Percentiles rank a stretch among this genome's conserved stretches.
phyloP scores from a whole-genome alignment of 2,797 vertebrate species.

The Cryptoblepharus egeriae region DNA sequence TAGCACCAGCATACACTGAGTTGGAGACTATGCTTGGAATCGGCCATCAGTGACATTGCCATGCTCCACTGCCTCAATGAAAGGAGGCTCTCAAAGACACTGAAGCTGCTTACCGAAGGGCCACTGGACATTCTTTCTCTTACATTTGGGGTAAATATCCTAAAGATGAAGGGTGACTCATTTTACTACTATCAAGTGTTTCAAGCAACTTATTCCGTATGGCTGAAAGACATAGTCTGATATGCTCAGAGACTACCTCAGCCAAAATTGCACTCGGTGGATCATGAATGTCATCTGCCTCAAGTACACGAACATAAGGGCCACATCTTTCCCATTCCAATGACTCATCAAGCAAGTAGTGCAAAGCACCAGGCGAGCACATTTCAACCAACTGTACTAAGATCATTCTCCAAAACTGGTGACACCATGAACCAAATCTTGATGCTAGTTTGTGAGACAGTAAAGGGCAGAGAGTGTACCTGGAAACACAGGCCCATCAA shows the following conservation, averaged over 20 bases:
- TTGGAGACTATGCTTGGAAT: too few species aligned
- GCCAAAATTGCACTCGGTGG: neutral
- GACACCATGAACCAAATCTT: neutral
- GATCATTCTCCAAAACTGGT: too few species aligned
- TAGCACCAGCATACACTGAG: too few species aligned
- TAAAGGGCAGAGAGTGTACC: neutral
- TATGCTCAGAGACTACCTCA: neutral
- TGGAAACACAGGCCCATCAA: neutral
- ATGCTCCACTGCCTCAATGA: conserved; percentile 32
- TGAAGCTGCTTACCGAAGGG: conserved; percentile 51
- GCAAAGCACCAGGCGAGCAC: neutral
- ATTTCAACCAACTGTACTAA: neutral
- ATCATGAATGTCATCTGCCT: conserved; percentile 30
- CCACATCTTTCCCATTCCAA: neutral
- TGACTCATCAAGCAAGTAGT: neutral
- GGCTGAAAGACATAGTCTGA: conserved; percentile 30
- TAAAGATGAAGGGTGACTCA: conserved; percentile 49
- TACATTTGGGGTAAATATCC: conserved; percentile 37
- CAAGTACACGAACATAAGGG: neutral
- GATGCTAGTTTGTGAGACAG: neutral
- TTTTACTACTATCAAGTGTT: conserved; percentile 43
- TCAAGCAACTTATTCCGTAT: too few species aligned
- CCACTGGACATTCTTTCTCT: neutral
- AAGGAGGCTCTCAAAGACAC: neutral
- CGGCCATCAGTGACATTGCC: conserved; percentile 1